Percentiles rank a stretch among this genome's conserved stretches.
These are phyloP conservation scores for Dicaeum eximium DNA, from an alignment of 2,113 vertebrate genomes.

Conservation along the genomic window DNA sequence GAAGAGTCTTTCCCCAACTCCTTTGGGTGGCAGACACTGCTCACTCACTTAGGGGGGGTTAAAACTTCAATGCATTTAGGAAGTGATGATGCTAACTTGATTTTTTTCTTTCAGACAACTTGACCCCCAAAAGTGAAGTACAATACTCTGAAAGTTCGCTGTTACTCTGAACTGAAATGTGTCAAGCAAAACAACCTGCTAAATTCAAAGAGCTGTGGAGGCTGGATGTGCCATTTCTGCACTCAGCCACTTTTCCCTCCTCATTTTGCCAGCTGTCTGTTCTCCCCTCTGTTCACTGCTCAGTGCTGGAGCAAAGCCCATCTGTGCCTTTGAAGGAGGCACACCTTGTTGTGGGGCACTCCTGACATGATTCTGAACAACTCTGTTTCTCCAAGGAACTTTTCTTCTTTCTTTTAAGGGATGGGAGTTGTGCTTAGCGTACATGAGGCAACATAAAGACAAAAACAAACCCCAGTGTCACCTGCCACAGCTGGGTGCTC, in stretches of 20 bases:
- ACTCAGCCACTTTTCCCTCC: not conserved
- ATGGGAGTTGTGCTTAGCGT: fast-evolving
- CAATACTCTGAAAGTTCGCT: not conserved
- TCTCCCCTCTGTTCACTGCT: not conserved
- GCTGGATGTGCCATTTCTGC: not conserved
- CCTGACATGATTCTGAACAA: not conserved
- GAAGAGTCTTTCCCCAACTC: not conserved
- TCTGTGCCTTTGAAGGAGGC: not conserved
- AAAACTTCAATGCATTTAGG: not conserved
- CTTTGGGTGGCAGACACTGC: not conserved
- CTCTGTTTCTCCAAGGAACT: not conserved
- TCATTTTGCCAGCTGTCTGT: not conserved
- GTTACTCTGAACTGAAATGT: not conserved
- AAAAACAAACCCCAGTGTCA: not conserved
- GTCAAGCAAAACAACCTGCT: not conserved
- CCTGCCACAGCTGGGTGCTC: not conserved
- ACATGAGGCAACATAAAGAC: fast-evolving
- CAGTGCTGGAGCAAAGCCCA: fast-evolving
- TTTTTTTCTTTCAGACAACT: not conserved
- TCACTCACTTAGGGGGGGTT: not conserved
- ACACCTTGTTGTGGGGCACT: fast-evolving
- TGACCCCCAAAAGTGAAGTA: not conserved
- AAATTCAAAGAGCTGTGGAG: not conserved
- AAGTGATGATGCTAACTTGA: not conserved
- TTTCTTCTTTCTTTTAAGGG: not conserved